A percentile compares a stretch with the other conserved stretches of the same genome.
These are phyloP conservation scores for Apogon talboti DNA, from an alignment of 2,797 vertebrate genomes.

Conservation along the genomic window DNA sequence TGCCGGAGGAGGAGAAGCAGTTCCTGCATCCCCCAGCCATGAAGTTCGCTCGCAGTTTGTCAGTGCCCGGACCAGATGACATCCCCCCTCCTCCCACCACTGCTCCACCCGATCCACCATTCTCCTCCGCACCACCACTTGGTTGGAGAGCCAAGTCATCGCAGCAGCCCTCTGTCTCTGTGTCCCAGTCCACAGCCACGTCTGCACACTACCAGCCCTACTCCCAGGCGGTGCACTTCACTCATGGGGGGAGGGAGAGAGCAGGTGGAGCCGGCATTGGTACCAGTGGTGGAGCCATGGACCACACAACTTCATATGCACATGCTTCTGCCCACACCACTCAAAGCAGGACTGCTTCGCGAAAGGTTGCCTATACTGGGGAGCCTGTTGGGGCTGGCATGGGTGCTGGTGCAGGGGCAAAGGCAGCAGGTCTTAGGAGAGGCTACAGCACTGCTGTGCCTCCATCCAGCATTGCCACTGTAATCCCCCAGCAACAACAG, in stretches of 20 bases:
- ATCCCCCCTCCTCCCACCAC: slow-evolving; percentile 95
- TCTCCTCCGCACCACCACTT: slow-evolving; percentile 87
- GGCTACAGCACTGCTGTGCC: slow-evolving; percentile 84
- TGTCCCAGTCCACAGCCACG: slow-evolving; percentile 83
- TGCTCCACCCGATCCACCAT: slow-evolving; percentile 92
- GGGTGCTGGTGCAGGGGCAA: slow-evolving; percentile 69
- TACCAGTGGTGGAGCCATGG: slow-evolving; percentile 55
- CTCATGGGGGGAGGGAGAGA: slow-evolving; percentile 81
- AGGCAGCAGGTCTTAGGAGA: slow-evolving; percentile 80
- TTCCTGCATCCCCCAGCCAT: slow-evolving; percentile 89
- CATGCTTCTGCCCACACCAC: slow-evolving; percentile 77
- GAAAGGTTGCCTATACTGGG: slow-evolving; percentile 82
- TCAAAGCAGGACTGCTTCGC: slow-evolving; percentile 84
- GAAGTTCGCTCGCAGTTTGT: slow-evolving; percentile 93
- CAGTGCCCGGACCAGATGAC: slow-evolving; percentile 92
- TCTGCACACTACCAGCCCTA: slow-evolving; percentile 84
- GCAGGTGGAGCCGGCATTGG: slow-evolving; percentile 66
- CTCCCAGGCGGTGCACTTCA: slow-evolving; percentile 80
- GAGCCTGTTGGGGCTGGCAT: slow-evolving; percentile 72
- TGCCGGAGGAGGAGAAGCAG: slow-evolving; percentile 90
- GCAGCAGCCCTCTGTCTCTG: slow-evolving; percentile 82
- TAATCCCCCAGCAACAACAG: slow-evolving; percentile 85
- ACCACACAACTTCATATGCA: slow-evolving; percentile 78
- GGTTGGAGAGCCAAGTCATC: slow-evolving; percentile 82
- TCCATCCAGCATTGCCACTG: slow-evolving; percentile 81